A percentile compares a stretch with the other conserved stretches of the same genome.
Conservation (phyloP, 2,113 vertebrate species). For the Laterallus jamaicensis region DNA sequence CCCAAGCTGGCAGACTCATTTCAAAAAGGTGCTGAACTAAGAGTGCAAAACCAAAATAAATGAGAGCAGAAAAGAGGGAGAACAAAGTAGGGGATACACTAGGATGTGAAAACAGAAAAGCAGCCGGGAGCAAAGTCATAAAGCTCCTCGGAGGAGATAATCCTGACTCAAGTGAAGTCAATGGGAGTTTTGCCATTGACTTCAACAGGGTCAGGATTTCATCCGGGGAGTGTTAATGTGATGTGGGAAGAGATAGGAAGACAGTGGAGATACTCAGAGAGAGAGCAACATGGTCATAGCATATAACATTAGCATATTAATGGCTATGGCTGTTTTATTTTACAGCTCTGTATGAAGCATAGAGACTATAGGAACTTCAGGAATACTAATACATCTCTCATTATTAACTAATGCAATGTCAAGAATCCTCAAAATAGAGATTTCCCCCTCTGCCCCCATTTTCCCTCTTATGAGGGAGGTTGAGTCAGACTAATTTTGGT, state of each 20-base stretch:
- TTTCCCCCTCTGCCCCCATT: rapidly evolving
- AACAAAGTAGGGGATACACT: not conserved
- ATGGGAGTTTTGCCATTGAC: constrained; percentile 67
- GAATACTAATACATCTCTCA: constrained; percentile 57
- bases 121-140: constrained; percentile 20
- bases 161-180: constrained; percentile 38
- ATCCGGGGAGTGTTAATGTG: constrained; percentile 60
- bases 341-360: constrained; percentile 58
- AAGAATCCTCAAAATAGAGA: not conserved
- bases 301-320: constrained; percentile 70
- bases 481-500: not conserved
- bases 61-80: not conserved
- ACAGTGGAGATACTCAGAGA: constrained; percentile 38
- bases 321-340: constrained; percentile 52
- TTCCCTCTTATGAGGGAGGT: not conserved
- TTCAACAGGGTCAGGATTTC: constrained; percentile 61
- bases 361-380: constrained; percentile 37
- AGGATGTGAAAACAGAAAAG: constrained; percentile 12
- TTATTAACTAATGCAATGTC: constrained; percentile 40
- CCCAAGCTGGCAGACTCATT: not conserved
- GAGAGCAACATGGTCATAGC: constrained; percentile 44
- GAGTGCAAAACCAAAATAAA: not conserved
- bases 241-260: constrained; percentile 38
- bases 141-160: not conserved
- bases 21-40: not conserved